These are phyloP conservation scores for Planococcus citri DNA, from an alignment of 1,140 invertebrate species.

Conservation along the genomic window DNA sequence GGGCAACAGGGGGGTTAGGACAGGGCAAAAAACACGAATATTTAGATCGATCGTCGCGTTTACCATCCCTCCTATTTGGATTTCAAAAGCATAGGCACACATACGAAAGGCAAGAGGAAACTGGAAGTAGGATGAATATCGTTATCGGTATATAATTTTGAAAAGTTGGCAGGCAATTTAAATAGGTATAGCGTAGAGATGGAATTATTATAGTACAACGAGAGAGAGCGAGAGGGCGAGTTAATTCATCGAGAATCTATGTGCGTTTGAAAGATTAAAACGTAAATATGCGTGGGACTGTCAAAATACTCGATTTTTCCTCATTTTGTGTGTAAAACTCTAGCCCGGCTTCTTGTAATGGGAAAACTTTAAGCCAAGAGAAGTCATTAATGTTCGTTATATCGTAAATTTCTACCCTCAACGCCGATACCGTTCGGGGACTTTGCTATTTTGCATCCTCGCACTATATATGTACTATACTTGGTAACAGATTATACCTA, in stretches of 20 bases:
- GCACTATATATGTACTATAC: no score
- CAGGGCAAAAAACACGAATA: background rate
- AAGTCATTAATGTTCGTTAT: slow-evolving; percentile 7
- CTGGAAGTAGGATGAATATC: no score
- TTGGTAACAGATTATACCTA: slow-evolving; percentile 7
- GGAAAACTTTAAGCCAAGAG: slow-evolving; percentile 6
- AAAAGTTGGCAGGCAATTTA: background rate
- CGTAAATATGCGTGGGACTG: background rate
- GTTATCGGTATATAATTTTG: background rate
- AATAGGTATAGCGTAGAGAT: background rate
- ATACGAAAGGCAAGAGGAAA: no score
- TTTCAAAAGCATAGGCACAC: no score
- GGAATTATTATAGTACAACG: background rate
- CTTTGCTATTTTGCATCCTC: background rate
- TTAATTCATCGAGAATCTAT: background rate
- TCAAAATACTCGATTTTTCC: slow-evolving; percentile 3
- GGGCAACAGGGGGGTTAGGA: background rate
- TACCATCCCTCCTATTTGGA: no score
- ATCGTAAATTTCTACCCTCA: slow-evolving; percentile 1
- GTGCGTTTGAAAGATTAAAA: background rate
- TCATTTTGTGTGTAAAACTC: slow-evolving; percentile 3
- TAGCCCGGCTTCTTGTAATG: background rate
- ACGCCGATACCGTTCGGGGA: background rate
- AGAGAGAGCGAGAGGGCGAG: no score
- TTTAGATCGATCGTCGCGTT: no score